phyloP scores from a whole-genome alignment of 2,113 vertebrate genomes.

The Rhizomys pruinosus region DNA sequence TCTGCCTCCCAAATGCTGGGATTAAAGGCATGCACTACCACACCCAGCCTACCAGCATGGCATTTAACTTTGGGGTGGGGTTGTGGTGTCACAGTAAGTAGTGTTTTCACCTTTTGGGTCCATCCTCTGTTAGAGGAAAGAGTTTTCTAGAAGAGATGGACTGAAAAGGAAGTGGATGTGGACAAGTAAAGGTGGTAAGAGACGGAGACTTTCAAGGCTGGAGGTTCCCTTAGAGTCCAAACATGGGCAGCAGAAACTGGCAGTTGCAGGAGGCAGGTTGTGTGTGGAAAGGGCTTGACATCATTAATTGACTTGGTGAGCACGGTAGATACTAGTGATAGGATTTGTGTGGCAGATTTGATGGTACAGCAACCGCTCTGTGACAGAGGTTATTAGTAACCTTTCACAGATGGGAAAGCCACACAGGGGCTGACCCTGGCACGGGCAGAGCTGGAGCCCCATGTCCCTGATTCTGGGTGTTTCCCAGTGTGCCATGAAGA shows the following conservation, averaged over 20 bases:
- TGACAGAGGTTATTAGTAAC: background rate
- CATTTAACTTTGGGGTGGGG: background rate
- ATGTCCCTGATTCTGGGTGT: background rate
- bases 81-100: background rate
- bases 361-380: background rate
- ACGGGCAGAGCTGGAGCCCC: background rate
- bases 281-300: background rate
- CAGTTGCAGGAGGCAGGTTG: background rate
- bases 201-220: background rate
- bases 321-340: background rate
- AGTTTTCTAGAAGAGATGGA: background rate
- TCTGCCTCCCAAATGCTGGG: too few species aligned
- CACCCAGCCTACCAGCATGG: background rate
- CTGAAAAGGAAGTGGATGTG: background rate
- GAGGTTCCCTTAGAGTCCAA: background rate
- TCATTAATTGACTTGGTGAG: background rate
- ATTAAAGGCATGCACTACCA: too few species aligned
- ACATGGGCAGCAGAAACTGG: background rate
- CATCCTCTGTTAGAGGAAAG: background rate
- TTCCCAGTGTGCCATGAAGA: background rate
- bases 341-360: background rate
- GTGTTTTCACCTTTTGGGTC: background rate
- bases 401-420: slow-evolving; percentile 23
- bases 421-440: background rate
- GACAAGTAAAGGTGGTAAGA: background rate